Evolutionary conservation across 1,140 invertebrate species (phyloP).

Genomic region (Achroia grisella): DNA sequence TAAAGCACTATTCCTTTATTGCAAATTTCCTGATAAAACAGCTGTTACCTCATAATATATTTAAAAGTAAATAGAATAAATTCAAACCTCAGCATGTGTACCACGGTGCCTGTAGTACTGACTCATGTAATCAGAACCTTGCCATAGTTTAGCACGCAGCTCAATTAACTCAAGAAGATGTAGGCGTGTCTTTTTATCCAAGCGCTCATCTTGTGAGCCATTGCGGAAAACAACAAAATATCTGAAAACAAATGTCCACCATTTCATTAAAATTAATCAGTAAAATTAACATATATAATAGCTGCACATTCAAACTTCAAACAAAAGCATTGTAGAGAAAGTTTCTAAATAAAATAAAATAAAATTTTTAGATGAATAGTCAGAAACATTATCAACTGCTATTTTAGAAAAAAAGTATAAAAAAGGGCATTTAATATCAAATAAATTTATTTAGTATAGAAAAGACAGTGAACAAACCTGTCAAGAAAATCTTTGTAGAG

Average conservation of each 20-base stretch:
- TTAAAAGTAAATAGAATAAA: neutral
- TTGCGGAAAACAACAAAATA: slow-evolving; percentile 89
- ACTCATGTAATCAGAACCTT: slow-evolving; percentile 84
- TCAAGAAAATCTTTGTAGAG: slow-evolving; percentile 83
- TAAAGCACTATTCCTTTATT: neutral
- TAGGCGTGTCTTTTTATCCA: slow-evolving; percentile 86
- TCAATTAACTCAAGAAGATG: slow-evolving; percentile 92
- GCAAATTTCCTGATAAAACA: neutral
- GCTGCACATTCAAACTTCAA: too few species aligned
- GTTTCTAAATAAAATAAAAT: too few species aligned
- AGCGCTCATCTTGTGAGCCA: slow-evolving; percentile 86
- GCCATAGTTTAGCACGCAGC: slow-evolving; percentile 90
- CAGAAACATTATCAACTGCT: too few species aligned
- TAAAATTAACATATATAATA: too few species aligned
- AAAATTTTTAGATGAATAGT: too few species aligned
- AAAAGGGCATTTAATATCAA: too few species aligned
- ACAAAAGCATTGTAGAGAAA: too few species aligned
- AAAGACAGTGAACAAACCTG: slow-evolving; percentile 44
- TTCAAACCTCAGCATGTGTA: slow-evolving; percentile 80
- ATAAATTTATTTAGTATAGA: too few species aligned
- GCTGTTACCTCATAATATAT: too few species aligned
- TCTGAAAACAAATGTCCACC: slow-evolving; percentile 34
- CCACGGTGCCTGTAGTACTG: slow-evolving; percentile 88
- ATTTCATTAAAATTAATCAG: too few species aligned
- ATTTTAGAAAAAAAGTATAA: too few species aligned